Evolutionary conservation across 2,888 invertebrate species (phyloP).

Genomic region (Acrobasis repandana): DNA sequence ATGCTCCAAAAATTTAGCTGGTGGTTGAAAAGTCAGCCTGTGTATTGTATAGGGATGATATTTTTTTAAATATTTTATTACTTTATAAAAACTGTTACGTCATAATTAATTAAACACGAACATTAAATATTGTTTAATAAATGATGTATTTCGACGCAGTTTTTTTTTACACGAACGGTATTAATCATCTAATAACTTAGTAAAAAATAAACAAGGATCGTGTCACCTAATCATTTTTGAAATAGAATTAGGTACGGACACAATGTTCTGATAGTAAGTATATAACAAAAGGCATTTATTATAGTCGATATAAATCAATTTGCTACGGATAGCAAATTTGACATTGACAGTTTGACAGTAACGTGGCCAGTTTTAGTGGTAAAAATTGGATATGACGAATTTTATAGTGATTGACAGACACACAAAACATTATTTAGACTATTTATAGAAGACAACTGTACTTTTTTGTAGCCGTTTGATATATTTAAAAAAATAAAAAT

Average conservation of each 20-base stretch:
- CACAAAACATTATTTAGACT: not conserved
- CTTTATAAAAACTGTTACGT: too few species aligned
- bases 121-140: not conserved
- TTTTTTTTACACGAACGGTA: too few species aligned
- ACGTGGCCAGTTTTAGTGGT: slow-evolving; percentile 2
- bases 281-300: slow-evolving; percentile 1
- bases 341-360: slow-evolving; percentile 11
- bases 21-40: too few species aligned
- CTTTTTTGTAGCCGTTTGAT: too few species aligned
- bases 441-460: too few species aligned
- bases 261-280: not conserved
- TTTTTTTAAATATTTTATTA: too few species aligned
- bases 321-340: slow-evolving; percentile 5
- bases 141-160: too few species aligned
- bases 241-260: not conserved
- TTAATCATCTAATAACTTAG: too few species aligned
- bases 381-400: slow-evolving; percentile 12
- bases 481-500: too few species aligned
- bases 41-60: too few species aligned
- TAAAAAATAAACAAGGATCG: too few species aligned
- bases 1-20: too few species aligned
- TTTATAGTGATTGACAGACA: not conserved
- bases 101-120: not conserved
- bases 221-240: not conserved
- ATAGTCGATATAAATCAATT: not conserved